Conservation (phyloP, 2,888 invertebrate genomes). For the Mantis religiosa region DNA sequence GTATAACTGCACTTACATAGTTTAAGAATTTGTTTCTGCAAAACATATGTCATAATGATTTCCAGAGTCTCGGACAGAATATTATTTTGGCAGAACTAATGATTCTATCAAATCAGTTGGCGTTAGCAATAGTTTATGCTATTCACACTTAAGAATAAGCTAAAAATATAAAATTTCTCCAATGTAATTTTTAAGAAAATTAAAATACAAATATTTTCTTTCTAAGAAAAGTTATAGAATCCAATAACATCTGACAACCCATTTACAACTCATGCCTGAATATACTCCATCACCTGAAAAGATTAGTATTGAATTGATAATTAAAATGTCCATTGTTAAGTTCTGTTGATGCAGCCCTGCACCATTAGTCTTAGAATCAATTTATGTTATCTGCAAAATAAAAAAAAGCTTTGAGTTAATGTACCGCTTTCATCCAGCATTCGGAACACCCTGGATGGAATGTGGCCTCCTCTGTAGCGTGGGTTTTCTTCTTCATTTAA, state of each 20-base stretch:
- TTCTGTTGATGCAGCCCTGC: background rate
- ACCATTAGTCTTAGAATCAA: background rate
- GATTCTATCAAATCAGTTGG: no score
- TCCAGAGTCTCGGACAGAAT: no score
- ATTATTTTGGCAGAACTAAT: no score
- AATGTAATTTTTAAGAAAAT: no score
- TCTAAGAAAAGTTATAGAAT: background rate
- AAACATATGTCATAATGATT: no score
- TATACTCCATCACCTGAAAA: background rate
- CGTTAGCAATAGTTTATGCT: no score
- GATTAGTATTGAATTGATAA: background rate
- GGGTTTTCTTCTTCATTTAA: conserved; percentile 39
- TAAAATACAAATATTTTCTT: no score
- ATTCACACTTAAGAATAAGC: no score
- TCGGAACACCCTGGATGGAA: conserved; percentile 50
- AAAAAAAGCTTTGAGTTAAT: conserved; percentile 32
- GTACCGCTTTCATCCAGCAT: conserved; percentile 48
- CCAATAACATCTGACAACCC: background rate
- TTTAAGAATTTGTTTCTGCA: no score
- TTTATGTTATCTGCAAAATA: conserved; percentile 24
- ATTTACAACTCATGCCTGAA: background rate
- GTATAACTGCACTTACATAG: no score
- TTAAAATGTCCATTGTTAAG: background rate
- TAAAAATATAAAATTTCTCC: no score
- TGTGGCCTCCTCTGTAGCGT: conserved; percentile 42